phyloP scores from a whole-genome alignment of 1,140 invertebrate species.

The Drosophila truncata region DNA sequence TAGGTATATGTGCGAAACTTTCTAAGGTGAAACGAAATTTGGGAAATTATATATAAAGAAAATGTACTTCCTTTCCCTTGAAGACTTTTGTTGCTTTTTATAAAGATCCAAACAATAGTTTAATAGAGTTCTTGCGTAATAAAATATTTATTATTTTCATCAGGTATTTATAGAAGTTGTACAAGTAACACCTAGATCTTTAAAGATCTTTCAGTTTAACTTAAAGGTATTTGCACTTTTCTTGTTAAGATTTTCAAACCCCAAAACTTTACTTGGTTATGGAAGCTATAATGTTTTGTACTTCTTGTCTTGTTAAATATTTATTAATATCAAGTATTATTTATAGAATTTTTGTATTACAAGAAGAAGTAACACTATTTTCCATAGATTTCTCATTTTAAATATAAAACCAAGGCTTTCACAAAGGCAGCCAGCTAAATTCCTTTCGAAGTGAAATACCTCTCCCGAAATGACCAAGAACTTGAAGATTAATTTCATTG shows the following conservation, averaged over 20 bases:
- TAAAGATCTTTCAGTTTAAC: not conserved
- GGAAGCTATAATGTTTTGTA: not conserved
- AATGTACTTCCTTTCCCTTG: not conserved
- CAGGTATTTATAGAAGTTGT: not conserved
- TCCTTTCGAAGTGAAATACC: constrained; percentile 15
- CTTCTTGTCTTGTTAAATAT: not conserved
- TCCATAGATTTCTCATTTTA: not conserved
- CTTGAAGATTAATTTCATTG: constrained; percentile 35
- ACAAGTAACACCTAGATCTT: not conserved
- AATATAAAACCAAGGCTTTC: not conserved
- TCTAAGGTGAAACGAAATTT: not conserved
- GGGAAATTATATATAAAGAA: not conserved
- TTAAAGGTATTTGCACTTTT: not conserved
- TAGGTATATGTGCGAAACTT: constrained; percentile 9
- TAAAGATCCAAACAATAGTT: not conserved
- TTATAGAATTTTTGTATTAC: not conserved
- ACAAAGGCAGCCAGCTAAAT: not conserved
- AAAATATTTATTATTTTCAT: not conserved
- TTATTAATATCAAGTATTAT: not conserved
- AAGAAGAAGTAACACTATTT: not conserved
- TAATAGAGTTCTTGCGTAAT: not conserved
- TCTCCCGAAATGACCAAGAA: constrained; percentile 11
- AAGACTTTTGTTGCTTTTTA: not conserved
- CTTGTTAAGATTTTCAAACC: not conserved
- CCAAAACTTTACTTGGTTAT: not conserved